Conservation (phyloP, 2,888 invertebrate genomes). For the Parnassius mnemosyne region DNA sequence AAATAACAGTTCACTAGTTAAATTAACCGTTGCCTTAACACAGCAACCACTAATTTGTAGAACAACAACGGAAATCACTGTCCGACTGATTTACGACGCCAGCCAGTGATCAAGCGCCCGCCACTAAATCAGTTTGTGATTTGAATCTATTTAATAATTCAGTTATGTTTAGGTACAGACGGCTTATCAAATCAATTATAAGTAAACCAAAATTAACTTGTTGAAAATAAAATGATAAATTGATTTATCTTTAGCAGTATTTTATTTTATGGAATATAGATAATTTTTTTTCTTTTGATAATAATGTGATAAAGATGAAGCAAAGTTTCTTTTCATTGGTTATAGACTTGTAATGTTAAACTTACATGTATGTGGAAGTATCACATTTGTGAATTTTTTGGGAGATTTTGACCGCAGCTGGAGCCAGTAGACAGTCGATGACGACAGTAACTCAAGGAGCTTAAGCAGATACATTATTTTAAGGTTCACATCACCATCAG, state of each 20-base stretch:
- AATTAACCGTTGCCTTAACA: constrained; percentile 6
- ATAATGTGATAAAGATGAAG: too few species aligned
- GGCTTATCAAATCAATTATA: constrained; percentile 15
- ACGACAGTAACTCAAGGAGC: too few species aligned
- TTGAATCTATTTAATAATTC: constrained; percentile 42
- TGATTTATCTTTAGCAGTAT: neutral
- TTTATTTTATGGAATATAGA: neutral
- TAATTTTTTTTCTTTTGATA: too few species aligned
- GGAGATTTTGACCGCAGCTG: too few species aligned
- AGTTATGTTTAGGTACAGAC: constrained; percentile 24
- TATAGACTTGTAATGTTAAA: too few species aligned
- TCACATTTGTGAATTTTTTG: too few species aligned
- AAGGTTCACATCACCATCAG: too few species aligned
- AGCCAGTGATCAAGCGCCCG: constrained; percentile 28
- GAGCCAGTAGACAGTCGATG: too few species aligned
- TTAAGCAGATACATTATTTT: too few species aligned
- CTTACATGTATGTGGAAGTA: too few species aligned
- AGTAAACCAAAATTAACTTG: constrained; percentile 7
- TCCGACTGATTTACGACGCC: constrained; percentile 37
- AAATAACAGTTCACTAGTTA: constrained; percentile 3
- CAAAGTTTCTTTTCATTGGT: too few species aligned
- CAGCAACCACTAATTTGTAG: constrained; percentile 35
- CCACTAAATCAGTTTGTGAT: constrained; percentile 44
- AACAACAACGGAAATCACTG: constrained; percentile 41
- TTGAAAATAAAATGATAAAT: too few species aligned